Base-by-base conservation (phyloP, 92 coral and sea anemone species). In the Muricea muricata region DNA sequence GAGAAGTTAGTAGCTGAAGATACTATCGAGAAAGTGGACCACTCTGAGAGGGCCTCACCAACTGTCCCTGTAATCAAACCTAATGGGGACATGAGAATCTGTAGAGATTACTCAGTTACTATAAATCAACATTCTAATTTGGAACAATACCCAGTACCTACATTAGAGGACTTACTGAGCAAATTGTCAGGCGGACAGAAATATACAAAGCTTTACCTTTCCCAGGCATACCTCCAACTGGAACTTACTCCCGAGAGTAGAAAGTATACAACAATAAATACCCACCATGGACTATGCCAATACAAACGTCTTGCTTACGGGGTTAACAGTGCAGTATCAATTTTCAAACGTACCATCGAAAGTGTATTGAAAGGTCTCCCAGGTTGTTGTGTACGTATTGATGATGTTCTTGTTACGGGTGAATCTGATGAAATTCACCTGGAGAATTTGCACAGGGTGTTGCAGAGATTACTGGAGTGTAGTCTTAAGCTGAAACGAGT, bases 141-240 rank as follows among this genome's bases (percentile, higher is more conserved):
- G n/a, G n/a, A n/a, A n/a, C n/a, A n/a, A n/a, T n/a, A n/a, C n/a
- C n/a, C n/a, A n/a, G n/a, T n/a, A n/a, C n/a, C n/a, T n/a, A n/a
- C n/a, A n/a, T n/a, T n/a, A n/a, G n/a, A n/a, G n/a, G n/a, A n/a
- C n/a, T n/a, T n/a, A n/a, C n/a, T n/a, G n/a, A n/a, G n/a, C n/a
- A n/a, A n/a, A n/a, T n/a, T n/a, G n/a, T n/a, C n/a, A n/a, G n/a
- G n/a, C n/a, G 42, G 42, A 37, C 42, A 37, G 9, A 37, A 4
- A 37, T 9, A 37, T 35, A 87, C 89, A 57, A 84, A 79, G 63
- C 85, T 87, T 67, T 88, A 87, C 39, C 87, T 90, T 47, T 79
- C 84, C 56, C 90, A 90, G 37, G 91, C 93, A 50, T 82, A 90
- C 50, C 91, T 71, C 26, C 91, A 90, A 46, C 31, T 90, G 31